phyloP scores from a whole-genome alignment of 2,113 vertebrate genomes.

The Agapornis roseicollis region DNA sequence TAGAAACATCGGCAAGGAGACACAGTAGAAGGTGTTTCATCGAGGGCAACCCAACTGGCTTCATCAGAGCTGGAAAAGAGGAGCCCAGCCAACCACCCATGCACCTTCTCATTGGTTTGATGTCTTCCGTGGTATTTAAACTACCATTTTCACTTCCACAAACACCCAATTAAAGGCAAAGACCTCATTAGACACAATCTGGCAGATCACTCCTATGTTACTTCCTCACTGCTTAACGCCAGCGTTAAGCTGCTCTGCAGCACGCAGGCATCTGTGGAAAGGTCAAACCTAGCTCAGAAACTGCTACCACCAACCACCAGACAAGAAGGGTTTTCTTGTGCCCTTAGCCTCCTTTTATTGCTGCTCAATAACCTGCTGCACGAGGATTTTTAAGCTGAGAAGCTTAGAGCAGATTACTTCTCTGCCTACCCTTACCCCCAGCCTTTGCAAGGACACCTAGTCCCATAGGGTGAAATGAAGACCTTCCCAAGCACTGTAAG shows the following conservation, averaged over 20 bases:
- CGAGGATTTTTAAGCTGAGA: neutral
- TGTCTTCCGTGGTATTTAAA: neutral
- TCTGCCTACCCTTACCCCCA: neutral
- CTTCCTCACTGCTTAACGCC: neutral
- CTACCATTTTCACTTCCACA: neutral
- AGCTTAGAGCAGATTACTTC: neutral
- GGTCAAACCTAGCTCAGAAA: neutral
- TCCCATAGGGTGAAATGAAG: neutral
- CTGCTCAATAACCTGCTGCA: neutral
- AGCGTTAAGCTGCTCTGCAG: neutral
- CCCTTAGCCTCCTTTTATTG: neutral
- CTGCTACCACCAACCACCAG: neutral
- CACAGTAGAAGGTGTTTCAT: neutral
- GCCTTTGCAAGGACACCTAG: neutral
- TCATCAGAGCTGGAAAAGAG: neutral
- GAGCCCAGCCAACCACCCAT: neutral
- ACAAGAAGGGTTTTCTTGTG: neutral
- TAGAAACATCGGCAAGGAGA: neutral
- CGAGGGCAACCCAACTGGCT: neutral
- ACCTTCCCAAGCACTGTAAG: neutral
- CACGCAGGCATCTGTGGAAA: neutral
- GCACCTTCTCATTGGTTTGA: neutral
- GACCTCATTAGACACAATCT: neutral
- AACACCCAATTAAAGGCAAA: neutral
- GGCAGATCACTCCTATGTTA: neutral